Evolutionary conservation across 2,888 invertebrate species (phyloP), one percentile per base, ranked within the genome.

Genomic region (Dasysyrphus albostriatus): DNA sequence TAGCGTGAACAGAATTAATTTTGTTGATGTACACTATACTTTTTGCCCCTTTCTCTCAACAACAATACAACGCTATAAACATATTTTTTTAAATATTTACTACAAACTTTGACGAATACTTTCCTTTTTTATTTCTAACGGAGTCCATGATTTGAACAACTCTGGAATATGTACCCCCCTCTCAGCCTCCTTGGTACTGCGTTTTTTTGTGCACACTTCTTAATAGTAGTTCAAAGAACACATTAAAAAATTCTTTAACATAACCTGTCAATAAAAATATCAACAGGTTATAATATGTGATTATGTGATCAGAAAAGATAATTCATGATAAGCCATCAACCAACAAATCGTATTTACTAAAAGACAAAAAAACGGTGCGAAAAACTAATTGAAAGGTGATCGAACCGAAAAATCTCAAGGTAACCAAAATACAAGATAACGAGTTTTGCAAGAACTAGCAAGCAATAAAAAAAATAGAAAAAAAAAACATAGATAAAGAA

Each of bases 391-490:
- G 10, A 49, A 42, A 65, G 67, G 59, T 81, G 69, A 75, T 63
- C 81, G 81, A 81, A 81, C 75, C 69, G 54, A 37, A n/a, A 29
- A 19, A 56, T 61, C 29, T 81, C 75, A 81, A 81, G 75, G 75
- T 54, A 34, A 80, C 0, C 54, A 32, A 59, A 32, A 56, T 5
- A 56, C 34, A 56, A 16, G 59, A 37, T 32, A 69, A 69, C 69
- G n/a, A 14, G 56, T 39, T 56, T 61, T 37, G 47, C 37, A 61
- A 63, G 47, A 70, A 69, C 67, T 24, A 24, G 24, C 73, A 65
- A 65, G 65, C 65, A 61, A 69, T 54, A 44, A 49, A 65, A 37
- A 12, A 24, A 24, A 12, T 29, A 42, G 34, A 65, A 63, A 37
- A 10, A 9, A n/a, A 56, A 56, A 32, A n/a, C n/a, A n/a, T 32